A percentile compares a stretch with the other conserved stretches of the same genome.
Evolutionary conservation across 2,113 vertebrate genomes (phyloP).

Genomic region (Riparia riparia): DNA sequence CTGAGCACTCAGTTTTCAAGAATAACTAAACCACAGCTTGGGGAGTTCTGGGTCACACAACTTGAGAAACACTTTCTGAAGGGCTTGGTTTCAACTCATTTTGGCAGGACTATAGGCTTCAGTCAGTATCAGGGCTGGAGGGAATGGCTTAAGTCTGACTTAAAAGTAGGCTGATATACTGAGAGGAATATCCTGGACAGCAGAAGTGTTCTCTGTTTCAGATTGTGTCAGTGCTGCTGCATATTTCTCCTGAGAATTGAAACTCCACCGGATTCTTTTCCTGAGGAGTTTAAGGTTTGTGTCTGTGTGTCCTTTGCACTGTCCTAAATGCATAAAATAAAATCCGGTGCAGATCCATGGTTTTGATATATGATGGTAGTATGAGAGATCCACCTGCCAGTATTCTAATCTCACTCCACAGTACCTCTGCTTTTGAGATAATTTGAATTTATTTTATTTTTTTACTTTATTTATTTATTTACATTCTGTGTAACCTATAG

Average conservation of each 20-base stretch:
- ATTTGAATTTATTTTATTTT: not conserved
- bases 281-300: not conserved
- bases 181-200: not conserved
- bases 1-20: not conserved
- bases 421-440: not conserved
- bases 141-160: not conserved
- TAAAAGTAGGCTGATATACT: not conserved
- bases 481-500: not conserved
- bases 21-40: not conserved
- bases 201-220: not conserved
- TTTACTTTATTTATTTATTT: no score
- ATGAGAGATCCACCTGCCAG: not conserved
- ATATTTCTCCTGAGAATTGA: not conserved
- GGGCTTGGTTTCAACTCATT: not conserved
- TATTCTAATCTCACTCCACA: not conserved
- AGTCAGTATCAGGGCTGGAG: not conserved
- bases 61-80: not conserved
- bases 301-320: not conserved
- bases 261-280: not conserved
- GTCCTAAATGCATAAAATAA: not conserved
- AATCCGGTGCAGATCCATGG: not conserved
- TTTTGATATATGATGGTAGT: not conserved
- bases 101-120: not conserved
- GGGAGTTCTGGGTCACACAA: not conserved
- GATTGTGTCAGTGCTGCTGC: not conserved